phyloP scores from a whole-genome alignment of 2,797 vertebrate species.

The Channa striata region DNA sequence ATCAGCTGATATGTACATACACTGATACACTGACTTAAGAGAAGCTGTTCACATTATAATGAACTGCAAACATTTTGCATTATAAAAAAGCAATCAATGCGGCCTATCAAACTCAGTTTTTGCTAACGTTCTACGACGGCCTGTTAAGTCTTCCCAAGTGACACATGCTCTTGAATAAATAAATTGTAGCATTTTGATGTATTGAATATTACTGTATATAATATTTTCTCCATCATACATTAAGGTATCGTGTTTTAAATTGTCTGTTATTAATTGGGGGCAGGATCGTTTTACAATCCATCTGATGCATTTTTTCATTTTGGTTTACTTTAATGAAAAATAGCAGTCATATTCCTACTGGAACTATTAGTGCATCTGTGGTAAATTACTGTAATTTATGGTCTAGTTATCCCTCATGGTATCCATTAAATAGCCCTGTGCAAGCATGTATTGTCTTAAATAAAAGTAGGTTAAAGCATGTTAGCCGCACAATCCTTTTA shows the following conservation, averaged over 20 bases:
- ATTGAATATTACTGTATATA: background rate
- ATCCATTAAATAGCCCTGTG: slow-evolving; percentile 45
- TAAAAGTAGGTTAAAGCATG: slow-evolving; percentile 60
- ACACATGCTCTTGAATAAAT: background rate
- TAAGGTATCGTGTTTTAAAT: slow-evolving; percentile 15
- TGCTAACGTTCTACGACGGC: background rate
- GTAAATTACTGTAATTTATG: slow-evolving; percentile 67
- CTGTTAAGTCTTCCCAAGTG: background rate
- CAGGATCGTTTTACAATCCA: slow-evolving; percentile 4
- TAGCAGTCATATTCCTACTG: slow-evolving; percentile 55
- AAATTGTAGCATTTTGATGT: background rate
- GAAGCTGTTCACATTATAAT: background rate
- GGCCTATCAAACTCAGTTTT: slow-evolving; percentile 2
- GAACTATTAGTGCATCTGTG: slow-evolving; percentile 57
- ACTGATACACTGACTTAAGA: background rate
- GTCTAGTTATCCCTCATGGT: slow-evolving; percentile 47
- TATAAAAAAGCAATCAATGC: too few species aligned
- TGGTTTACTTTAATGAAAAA: slow-evolving; percentile 49
- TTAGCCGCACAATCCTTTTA: slow-evolving; percentile 29
- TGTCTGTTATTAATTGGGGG: slow-evolving; percentile 3
- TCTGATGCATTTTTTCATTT: slow-evolving; percentile 10
- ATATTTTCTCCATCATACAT: background rate
- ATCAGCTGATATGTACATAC: slow-evolving; percentile 3
- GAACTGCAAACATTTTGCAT: background rate
- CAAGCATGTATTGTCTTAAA: slow-evolving; percentile 55